Base-by-base conservation (phyloP, 2,797 vertebrate genomes). In the Cephalopachus bancanus region DNA sequence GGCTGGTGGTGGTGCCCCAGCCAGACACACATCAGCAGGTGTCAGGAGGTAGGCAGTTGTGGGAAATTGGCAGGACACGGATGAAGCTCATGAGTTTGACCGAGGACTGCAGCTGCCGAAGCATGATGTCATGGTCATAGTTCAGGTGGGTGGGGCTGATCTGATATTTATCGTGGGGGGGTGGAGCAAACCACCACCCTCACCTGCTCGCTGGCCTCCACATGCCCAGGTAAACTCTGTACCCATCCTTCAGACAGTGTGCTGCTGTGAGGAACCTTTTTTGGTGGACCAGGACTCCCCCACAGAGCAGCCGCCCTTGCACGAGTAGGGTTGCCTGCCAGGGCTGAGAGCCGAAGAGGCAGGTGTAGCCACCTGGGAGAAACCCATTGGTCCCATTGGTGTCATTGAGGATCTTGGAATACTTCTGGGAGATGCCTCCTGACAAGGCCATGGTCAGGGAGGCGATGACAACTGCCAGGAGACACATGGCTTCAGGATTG, bases 1-100 rank as follows among this genome's bases (percentile, higher is more conserved):
- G 98, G 60, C 97, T 98, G 59, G 97, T 97, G 84, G 98, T 99
- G 94, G 98, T 98, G 81, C 98, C 98, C 98, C 99, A 99, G 95
- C 99, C 98, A 0, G 99, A 99, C 94, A 98, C 98, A 1, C 80
- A 33, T 91, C 99, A 99, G 81, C 51, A 94, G 65, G 98, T 98
- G 20, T 98, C 98, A 0, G 98, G 55, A 7, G 93, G 85, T 3
- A 98, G 96, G 94, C 98, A 98, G 94, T 83, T 92, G 0, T 97
- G 96, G 88, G 98, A 97, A 75, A 99, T 96, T 1, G 98, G 96
- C 60, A 99, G 89, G 53, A 96, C 80, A 26, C 95, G 96, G 17
- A 98, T 67, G 14, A 96, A 92, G 87, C 74, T 65, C 12, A 55
- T 98, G 78, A 98, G 89, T 37, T 16, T 92, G 72, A 98, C 98